Conservation (phyloP, 2,888 invertebrate genomes). For the Scaptodrosophila latifasciaeformis region DNA sequence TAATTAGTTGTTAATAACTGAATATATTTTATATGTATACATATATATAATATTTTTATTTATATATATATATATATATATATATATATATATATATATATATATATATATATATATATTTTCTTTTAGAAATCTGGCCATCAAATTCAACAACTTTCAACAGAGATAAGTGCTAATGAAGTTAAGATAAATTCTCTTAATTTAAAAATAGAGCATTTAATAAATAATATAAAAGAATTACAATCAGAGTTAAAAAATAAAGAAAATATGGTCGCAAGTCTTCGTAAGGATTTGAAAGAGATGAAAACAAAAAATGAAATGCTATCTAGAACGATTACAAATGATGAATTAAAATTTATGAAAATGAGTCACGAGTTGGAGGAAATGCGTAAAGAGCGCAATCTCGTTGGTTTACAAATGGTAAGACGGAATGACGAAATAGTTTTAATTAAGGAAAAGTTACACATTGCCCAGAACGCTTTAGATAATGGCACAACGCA, state of each 20-base stretch:
- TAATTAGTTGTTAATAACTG: too few species aligned
- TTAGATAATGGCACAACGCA: slow-evolving; percentile 83
- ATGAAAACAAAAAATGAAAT: slow-evolving; percentile 72
- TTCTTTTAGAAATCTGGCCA: slow-evolving; percentile 78
- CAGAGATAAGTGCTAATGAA: slow-evolving; percentile 87
- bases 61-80: too few species aligned
- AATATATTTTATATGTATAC: too few species aligned
- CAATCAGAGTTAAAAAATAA: slow-evolving; percentile 75
- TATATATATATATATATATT: too few species aligned
- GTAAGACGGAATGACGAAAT: slow-evolving; percentile 90
- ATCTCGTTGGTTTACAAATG: slow-evolving; percentile 88
- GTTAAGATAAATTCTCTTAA: slow-evolving; percentile 83
- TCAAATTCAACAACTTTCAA: slow-evolving; percentile 90
- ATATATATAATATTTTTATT: too few species aligned
- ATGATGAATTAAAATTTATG: slow-evolving; percentile 81
- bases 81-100: too few species aligned
- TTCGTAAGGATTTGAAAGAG: slow-evolving; percentile 67
- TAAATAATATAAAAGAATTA: slow-evolving; percentile 82
- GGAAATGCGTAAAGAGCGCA: slow-evolving; percentile 83
- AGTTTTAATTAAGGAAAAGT: slow-evolving; percentile 85
- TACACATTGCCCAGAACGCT: slow-evolving; percentile 86
- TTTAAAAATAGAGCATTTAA: slow-evolving; percentile 78
- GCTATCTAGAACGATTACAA: slow-evolving; percentile 82
- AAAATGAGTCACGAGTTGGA: slow-evolving; percentile 85
- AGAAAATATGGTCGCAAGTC: slow-evolving; percentile 51